These are phyloP conservation scores for Amphibalanus amphitrite DNA, from an alignment of 1,140 invertebrate genomes.

Conservation along the genomic window DNA sequence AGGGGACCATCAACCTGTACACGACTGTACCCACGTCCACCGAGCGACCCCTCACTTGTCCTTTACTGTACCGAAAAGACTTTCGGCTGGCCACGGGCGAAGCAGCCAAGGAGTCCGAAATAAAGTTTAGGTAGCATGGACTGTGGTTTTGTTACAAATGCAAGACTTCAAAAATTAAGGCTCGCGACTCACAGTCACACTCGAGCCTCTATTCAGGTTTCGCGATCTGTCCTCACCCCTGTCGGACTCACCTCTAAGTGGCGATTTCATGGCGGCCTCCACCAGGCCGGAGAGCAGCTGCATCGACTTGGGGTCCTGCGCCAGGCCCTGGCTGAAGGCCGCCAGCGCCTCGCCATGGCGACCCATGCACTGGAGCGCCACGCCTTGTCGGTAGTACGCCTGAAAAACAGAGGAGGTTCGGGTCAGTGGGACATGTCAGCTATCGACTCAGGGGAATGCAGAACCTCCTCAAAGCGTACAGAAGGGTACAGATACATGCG, in stretches of 20 bases:
- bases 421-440: no score
- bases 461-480: no score
- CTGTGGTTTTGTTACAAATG: background rate
- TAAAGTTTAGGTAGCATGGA: background rate
- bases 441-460: no score
- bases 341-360: constrained; percentile 87
- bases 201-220: no score
- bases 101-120: background rate
- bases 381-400: constrained; percentile 65
- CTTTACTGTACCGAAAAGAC: background rate
- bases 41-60: no score
- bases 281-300: constrained; percentile 72
- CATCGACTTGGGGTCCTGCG: constrained; percentile 68
- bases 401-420: constrained; percentile 23
- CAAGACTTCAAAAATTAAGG: background rate
- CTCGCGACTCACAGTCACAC: no score
- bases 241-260: constrained; percentile 39
- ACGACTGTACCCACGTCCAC: no score
- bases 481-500: no score
- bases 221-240: no score
- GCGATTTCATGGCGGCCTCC: constrained; percentile 82
- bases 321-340: constrained; percentile 79
- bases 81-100: background rate
- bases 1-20: no score
- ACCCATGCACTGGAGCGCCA: constrained; percentile 80